These are phyloP conservation scores for Heliconius charithonia DNA, from an alignment of 2,888 invertebrate species.

Conservation along the genomic window DNA sequence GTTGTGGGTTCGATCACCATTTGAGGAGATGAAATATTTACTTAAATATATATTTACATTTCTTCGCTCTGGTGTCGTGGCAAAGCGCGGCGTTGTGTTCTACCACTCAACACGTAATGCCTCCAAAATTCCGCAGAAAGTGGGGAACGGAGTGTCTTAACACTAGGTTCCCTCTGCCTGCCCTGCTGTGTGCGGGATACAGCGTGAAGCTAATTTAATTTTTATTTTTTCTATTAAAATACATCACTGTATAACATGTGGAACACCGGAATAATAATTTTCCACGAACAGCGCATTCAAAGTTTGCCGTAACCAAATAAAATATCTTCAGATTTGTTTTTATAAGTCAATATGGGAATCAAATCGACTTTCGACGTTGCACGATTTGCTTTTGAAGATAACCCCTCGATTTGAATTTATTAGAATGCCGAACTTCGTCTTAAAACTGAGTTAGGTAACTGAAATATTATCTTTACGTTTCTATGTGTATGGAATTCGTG, in stretches of 20 bases:
- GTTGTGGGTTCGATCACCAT: too few species aligned
- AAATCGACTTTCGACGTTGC: constrained; percentile 28
- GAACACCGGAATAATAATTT: constrained; percentile 4
- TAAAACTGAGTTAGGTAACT: constrained; percentile 12
- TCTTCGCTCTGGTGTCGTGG: too few species aligned
- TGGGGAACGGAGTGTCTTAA: too few species aligned
- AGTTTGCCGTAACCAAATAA: constrained; percentile 12
- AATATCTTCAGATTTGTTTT: constrained; percentile 21
- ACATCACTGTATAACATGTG: not conserved
- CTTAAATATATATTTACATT: too few species aligned
- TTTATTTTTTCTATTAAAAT: too few species aligned
- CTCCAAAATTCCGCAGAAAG: too few species aligned
- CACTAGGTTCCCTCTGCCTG: too few species aligned
- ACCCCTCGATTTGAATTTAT: constrained; percentile 23
- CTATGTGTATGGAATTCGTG: not conserved
- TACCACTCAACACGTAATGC: too few species aligned
- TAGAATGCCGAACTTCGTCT: constrained; percentile 15
- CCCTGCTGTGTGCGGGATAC: too few species aligned
- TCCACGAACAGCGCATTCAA: not conserved
- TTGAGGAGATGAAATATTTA: too few species aligned
- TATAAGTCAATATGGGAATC: constrained; percentile 27
- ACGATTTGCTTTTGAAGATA: constrained; percentile 26
- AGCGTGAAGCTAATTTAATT: too few species aligned
- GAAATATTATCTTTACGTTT: constrained; percentile 19
- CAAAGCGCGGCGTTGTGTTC: too few species aligned